A percentile compares a stretch with the other conserved stretches of the same genome.
Conservation (phyloP, 2,113 vertebrate species). For the Microcebus jonahi region DNA sequence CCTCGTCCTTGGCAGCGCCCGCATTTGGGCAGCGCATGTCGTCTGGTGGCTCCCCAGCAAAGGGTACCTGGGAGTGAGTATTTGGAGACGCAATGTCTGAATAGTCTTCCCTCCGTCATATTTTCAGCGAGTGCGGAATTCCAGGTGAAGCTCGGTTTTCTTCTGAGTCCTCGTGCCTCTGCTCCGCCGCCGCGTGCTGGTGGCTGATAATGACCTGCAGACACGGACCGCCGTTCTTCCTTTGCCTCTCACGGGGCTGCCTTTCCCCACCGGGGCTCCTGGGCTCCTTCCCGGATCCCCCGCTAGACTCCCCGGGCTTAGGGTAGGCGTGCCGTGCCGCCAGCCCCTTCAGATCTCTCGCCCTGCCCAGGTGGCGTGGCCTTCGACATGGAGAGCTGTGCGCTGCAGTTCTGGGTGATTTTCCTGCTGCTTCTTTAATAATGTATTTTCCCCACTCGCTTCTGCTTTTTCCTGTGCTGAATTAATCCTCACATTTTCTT, state of each 20-base stretch:
- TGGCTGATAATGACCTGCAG: too few relatives aligned
- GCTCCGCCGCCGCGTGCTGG: too few relatives aligned
- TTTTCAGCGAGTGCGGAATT: background rate
- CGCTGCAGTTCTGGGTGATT: background rate
- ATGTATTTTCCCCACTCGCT: background rate
- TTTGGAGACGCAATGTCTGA: background rate
- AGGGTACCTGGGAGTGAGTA: background rate
- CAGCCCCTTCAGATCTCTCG: background rate
- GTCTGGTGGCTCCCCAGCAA: background rate
- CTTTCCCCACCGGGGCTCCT: background rate
- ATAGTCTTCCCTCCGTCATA: background rate
- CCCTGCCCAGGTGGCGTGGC: fast-evolving
- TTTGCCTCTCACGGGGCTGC: too few relatives aligned
- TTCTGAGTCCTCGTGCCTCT: background rate
- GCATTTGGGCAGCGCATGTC: background rate
- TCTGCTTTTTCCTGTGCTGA: background rate
- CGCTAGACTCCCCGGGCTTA: too few relatives aligned
- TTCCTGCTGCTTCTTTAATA: background rate
- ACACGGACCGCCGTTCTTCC: background rate
- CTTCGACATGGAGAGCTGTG: fast-evolving
- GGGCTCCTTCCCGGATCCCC: background rate
- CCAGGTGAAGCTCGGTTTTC: background rate
- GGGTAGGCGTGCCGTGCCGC: background rate
- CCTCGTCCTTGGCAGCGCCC: background rate
- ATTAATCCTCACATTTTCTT: background rate